These are phyloP conservation scores for Columbina picui DNA, from an alignment of 2,113 vertebrate genomes.

Conservation along the genomic window DNA sequence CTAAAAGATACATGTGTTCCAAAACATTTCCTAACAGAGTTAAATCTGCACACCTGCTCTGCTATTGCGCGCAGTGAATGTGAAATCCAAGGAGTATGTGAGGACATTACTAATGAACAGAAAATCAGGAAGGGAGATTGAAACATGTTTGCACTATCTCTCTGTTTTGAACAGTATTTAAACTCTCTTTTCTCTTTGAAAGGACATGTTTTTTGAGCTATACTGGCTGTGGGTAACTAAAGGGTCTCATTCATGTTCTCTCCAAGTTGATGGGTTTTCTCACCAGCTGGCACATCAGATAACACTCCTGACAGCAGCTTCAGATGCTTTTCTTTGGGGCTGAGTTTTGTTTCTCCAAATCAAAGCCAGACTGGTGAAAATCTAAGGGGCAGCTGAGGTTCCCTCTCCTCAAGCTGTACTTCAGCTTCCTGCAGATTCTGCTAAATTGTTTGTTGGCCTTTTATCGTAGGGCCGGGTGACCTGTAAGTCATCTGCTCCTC, in stretches of 20 bases:
- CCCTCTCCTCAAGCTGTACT: background rate
- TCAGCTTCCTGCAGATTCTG: background rate
- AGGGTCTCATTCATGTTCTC: slow-evolving; percentile 11
- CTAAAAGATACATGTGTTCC: slow-evolving; percentile 58
- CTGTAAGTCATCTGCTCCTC: background rate
- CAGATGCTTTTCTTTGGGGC: background rate
- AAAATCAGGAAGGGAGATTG: slow-evolving; percentile 19
- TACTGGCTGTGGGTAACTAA: background rate
- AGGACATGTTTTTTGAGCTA: background rate
- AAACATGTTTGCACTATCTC: background rate
- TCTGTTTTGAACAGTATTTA: background rate
- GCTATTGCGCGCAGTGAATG: slow-evolving; percentile 44
- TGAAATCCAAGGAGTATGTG: slow-evolving; percentile 57
- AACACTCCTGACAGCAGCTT: background rate
- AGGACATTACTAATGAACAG: slow-evolving; percentile 60
- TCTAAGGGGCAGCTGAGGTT: background rate
- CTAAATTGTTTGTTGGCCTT: background rate
- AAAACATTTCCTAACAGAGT: slow-evolving; percentile 68
- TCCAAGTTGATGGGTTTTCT: slow-evolving; percentile 1
- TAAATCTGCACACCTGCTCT: slow-evolving; percentile 68
- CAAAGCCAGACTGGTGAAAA: background rate
- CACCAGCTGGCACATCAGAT: slow-evolving; percentile 16
- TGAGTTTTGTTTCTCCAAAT: slow-evolving; percentile 9
- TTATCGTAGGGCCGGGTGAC: background rate
- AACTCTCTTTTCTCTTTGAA: background rate